Base-by-base conservation (phyloP, 1,140 invertebrate genomes). In the Paracyclopina nana region DNA sequence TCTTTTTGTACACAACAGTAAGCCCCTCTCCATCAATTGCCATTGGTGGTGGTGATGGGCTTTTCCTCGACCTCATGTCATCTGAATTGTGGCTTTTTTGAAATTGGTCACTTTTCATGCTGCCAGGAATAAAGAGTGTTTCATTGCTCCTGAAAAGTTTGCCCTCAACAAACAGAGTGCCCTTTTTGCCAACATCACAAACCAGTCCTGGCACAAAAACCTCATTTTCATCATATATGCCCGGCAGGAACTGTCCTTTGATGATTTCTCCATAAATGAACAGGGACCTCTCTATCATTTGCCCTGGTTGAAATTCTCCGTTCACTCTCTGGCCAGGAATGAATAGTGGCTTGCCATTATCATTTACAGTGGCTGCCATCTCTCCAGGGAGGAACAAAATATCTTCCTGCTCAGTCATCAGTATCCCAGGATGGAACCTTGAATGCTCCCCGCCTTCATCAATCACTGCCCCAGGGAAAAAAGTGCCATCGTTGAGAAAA, bases 351-450 rank as follows among this genome's bases (percentile, higher is more conserved):
- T 55, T 55, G 3, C 54, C 54, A 22, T 54, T 42, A n/a, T n/a
- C n/a, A n/a, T n/a, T n/a, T n/a, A n/a, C n/a, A 11, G 53, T 34
- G 49, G 50, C 55, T 34, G 46, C 55, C 24, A 52, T 54, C 22
- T 49, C 34, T 22, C 54, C 54, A n/a, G 53, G 43, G 45, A 55
- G 45, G 44, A 55, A 55, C 4, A 54, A 30, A n/a, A 27, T 72
- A 12, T 76, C 76, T 38, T 72, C 65, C 16, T 75, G 73, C 0
- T 76, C 73, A 55, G 74, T 71, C 8, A 81, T 68, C 34, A 74
- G 79, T 41, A 80, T 69, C 1, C 80, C 79, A 24, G 80, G 77
- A 43, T 78, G 71, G 61, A 81, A 83, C 49, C 71, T 22, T 3
- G 69, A 64, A 12, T 76, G 77, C 52, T 70, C 34, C 4, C n/a